Base-by-base conservation (phyloP, 1,140 invertebrate genomes). In the Dryas iulia region DNA sequence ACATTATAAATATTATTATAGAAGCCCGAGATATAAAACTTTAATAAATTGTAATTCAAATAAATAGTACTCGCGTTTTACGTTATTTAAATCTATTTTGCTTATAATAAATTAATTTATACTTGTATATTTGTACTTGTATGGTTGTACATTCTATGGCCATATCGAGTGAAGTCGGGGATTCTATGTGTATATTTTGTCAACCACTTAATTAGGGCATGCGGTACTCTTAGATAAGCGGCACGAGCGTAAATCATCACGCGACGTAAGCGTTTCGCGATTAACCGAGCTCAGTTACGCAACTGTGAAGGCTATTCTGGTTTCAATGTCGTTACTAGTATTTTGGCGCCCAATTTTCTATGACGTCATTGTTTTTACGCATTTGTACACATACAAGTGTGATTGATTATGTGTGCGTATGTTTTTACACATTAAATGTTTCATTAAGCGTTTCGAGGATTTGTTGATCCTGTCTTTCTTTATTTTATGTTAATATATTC, bases 271-370 rank as follows among this genome's bases (percentile, higher is more conserved):
- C 39, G 53, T 63, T 64, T 59, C 68, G 28, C 57, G 26, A 59
- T 64, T 39, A 53, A 59, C 35, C 39, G 30, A 23, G 25, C 64
- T 58, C 21, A n/a, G 60, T 81, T 76, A 74, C 67, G 69, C 71
- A 79, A 79, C 69, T 25, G 30, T 73, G 73, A 78, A 81, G 78
- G 74, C 77, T 76, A 78, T 75, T 77, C 67, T 81, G 39, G 68
- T 73, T 72, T 73, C 76, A 78, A 74, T 74, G 76, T 69, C 71
- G 66, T 53, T 53, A 33, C 57, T 53, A 63, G 65, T 73, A 73
- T 74, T 76, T 79, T 77, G 74, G 73, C 75, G 73, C 65, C 76
- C 31, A 64, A 69, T 71, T 73, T 73, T 52, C 18, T 47, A 47
- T 47, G 39, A 21, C 31, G 69, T 47, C 64, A 28, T 70, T 54